Percentiles rank a stretch among this genome's conserved stretches.
phyloP scores from a whole-genome alignment of 2,797 vertebrate species.

The Hapalemur alaotrensis region DNA sequence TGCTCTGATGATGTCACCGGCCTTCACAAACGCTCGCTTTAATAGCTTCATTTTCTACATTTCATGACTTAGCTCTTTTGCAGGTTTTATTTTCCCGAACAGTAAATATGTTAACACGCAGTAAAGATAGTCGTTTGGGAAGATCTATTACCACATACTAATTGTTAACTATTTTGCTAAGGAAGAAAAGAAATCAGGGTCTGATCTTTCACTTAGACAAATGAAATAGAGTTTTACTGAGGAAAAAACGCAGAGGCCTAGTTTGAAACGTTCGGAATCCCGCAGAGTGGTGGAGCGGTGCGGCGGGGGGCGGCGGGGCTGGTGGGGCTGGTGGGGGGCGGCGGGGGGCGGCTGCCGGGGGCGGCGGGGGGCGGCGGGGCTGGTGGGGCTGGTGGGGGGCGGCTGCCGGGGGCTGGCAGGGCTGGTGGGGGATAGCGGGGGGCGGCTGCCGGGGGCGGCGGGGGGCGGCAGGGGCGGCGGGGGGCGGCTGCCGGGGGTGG shows the following conservation, averaged over 20 bases:
- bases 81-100: slow-evolving; percentile 1
- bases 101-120: neutral
- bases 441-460: too few relatives aligned
- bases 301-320: too few relatives aligned
- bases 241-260: neutral
- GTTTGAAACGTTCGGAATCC: neutral
- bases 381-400: too few relatives aligned
- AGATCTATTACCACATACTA: neutral
- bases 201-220: slow-evolving; percentile 22
- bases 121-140: neutral
- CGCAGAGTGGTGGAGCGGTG: neutral
- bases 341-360: too few relatives aligned
- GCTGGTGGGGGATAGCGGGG: too few relatives aligned
- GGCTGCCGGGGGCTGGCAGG: neutral
- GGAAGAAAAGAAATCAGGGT: neutral
- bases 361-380: too few relatives aligned
- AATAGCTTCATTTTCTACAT: slow-evolving; percentile 19
- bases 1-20: neutral
- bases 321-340: too few relatives aligned
- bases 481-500: too few relatives aligned
- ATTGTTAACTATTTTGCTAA: slow-evolving; percentile 21
- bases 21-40: neutral
- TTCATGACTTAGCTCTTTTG: neutral
- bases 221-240: neutral
- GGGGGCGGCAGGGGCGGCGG: too few relatives aligned